Base-by-base conservation (phyloP, 2,888 invertebrate species). In the Chrysolina haemoptera region DNA sequence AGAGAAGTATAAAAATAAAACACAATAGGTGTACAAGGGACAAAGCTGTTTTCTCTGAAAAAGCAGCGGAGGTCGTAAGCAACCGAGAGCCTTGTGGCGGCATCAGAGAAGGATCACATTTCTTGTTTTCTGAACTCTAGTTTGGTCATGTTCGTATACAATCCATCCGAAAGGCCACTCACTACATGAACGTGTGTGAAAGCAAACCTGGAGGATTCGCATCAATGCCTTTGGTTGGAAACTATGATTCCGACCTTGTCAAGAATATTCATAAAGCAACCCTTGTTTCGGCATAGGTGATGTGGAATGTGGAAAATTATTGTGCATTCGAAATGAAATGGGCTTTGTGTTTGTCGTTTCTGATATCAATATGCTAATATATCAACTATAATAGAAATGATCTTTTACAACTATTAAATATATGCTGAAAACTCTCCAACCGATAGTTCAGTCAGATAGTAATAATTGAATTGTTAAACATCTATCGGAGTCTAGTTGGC, bases 241-340 rank as follows among this genome's bases (percentile, higher is more conserved):
- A 80, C 80, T 75, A 80, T 80, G 79, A 80, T 81, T 81, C 77
- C 78, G 80, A 80, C 82, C 79, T 83, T 79, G 79, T 82, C 82
- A 16, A 48, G 16, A 48, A 3, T 9, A 48, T 35, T 35, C 35
- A 48, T 48, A 10, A 48, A 16, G 16, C 5, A 16, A 1, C 16
- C 16, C 16, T 16, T 48, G 16, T n/a, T 48, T 48, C 16, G n/a
- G 16, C 16, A 16, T n/a, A 48, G 48, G n/a, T 48, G 16, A 10
- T 48, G 48, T 48, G 10, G 10, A 48, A 48, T 6, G 16, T 48
- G 48, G 16, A 48, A 35, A 48, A 18, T 48, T 16, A 16, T 8
- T 48, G 16, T 48, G 48, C 16, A 48, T 48, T 48, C 48, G 35
- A 48, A 48, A 48, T 48, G 9, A 48, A 48, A 48, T 10, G 16